Evolutionary conservation across 1,140 invertebrate species (phyloP), one percentile per base, ranked within the genome.

Genomic region (Venturia canescens): DNA sequence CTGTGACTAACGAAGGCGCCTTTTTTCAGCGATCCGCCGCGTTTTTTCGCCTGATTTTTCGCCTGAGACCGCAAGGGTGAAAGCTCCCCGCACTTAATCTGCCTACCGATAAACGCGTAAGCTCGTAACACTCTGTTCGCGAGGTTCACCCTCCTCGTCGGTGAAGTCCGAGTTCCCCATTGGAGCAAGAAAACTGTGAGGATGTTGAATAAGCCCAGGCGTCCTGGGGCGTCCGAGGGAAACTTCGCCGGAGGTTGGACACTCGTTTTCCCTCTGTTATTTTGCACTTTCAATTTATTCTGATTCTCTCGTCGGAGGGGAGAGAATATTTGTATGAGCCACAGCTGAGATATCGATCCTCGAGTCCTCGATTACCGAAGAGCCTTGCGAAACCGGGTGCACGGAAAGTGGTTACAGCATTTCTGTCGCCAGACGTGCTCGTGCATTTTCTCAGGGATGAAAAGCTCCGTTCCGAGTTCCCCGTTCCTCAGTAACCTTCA

Each of bases 81-180:
- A n/a, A 44, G 13, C 38, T 5, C 38, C 38, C 38, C 38, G 38
- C 38, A 44, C 38, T 57, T 57, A 7, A n/a, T 57, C n/a, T 57
- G 1, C 21, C 60, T 26, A 23, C 27, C 26, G 66, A 69, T 69
- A 69, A 69, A 53, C 23, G 18, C 29, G 71, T 57, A 29, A 74
- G 31, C 27, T 18, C 48, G 71, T 29, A 21, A 74, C 44, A 53
- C 44, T 29, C 3, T 74, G 70, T 26, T 72, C 48, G n/a, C 34
- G 26, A 74, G 71, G 9, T 23, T 74, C 71, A 29, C 34, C 48
- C 13, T 53, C 34, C 0, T 44, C 34, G n/a, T 50, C 71, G n/a
- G 44, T 26, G n/a, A 74, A 53, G 38, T 74, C 48, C 18, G 38
- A n/a, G 48, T 57, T 53, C 11, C 31, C 71, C 71, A 74, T 74